phyloP scores from a whole-genome alignment of 2,113 vertebrate genomes.

The Gracilinanus agilis region DNA sequence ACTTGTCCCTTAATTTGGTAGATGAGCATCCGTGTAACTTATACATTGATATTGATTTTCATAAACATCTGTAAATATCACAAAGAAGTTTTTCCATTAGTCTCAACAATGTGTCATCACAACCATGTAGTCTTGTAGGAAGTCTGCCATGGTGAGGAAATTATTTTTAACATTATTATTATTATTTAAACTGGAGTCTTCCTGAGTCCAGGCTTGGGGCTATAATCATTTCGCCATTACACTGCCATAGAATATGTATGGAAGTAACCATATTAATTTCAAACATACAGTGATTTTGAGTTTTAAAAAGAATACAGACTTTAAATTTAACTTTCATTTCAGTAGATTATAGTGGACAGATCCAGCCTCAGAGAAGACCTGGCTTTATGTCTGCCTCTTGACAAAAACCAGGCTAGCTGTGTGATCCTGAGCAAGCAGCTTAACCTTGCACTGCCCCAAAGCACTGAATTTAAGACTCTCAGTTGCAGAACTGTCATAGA shows the following conservation, averaged over 20 bases:
- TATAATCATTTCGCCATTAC: not conserved
- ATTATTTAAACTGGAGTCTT: not conserved
- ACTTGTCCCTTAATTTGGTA: constrained; percentile 22
- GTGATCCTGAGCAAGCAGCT: not conserved
- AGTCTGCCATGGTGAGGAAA: not conserved
- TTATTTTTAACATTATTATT: not conserved
- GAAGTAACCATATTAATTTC: not conserved
- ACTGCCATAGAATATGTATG: not conserved
- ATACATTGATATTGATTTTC: not conserved
- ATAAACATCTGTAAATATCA: not conserved
- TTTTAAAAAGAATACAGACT: not conserved
- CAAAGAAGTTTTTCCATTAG: not conserved
- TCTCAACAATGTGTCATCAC: not conserved
- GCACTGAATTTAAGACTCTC: not conserved
- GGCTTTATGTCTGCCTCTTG: not conserved
- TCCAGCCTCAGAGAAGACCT: not conserved
- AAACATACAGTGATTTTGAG: not conserved
- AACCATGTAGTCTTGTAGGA: not conserved
- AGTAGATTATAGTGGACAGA: not conserved
- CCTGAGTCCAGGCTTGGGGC: not conserved
- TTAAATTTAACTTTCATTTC: not conserved
- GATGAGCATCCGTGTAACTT: not conserved
- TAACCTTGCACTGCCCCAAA: not conserved
- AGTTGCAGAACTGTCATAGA: not conserved
- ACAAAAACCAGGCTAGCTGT: not conserved